Evolutionary conservation across 2,113 vertebrate species (phyloP), one percentile per base, ranked within the genome.

Genomic region (Centropus unirufus): DNA sequence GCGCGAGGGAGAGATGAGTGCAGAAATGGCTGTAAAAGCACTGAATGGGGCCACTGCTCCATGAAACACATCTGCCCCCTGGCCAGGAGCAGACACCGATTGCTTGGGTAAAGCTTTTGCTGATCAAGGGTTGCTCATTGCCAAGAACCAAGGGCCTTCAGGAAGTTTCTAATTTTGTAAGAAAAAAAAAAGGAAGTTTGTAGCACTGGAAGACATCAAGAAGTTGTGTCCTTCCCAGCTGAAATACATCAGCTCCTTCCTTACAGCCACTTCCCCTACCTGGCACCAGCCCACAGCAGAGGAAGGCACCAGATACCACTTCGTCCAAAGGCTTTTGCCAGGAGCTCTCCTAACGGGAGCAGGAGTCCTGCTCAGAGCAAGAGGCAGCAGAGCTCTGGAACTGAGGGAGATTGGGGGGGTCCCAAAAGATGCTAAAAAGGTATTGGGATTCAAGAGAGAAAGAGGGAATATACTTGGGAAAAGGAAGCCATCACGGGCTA

Each of bases 381-480:
- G 62, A 52, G 7, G 6, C 5, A 47, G 27, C 16, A 52, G 22
- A 64, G 49, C 26, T 39, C 8, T 44, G 20, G 36, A 80, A 69
- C 18, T 32, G 11, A 3, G 0, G 0, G 5, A 5, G 27, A 10
- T 44, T 14, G 44, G 4, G 12, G 14, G 44, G 13, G 14, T 78
- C 24, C 32, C 20, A 29, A 36, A 29, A 54, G 16, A 11, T 32
- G 17, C 3, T 34, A 10, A 18, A 46, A 19, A 36, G 3, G 1
- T 17, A 1, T 0, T 36, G 34, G 9, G 27, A 74, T 40, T 67
- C 5, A 26, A 29, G 8, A 9, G 40, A 66, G 7, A 82, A 55
- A n/a, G 11, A 39, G 29, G 26, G 32, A 42, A 55, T 0, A 1
- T 5, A 17, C 11, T 36, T 29, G 16, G 16, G 29, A 55, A 69